Conservation (phyloP, 2,113 vertebrate species). For the Calidris pygmaea region DNA sequence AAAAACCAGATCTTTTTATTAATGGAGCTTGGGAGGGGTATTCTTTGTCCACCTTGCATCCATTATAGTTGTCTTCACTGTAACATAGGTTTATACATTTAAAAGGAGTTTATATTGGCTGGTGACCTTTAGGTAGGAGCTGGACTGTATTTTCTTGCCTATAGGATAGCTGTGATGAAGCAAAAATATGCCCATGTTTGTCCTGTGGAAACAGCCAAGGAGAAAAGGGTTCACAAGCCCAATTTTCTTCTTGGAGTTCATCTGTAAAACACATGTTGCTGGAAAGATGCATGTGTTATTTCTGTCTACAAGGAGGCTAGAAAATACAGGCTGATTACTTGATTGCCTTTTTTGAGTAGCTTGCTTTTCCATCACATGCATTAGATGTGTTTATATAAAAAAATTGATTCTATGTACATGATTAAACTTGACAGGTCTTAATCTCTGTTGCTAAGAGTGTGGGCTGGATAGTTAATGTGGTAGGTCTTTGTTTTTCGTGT, state of each 20-base stretch:
- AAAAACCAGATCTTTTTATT: not conserved
- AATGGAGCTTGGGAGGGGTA: not conserved
- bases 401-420: not conserved
- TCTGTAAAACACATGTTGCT: not conserved
- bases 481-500: slow-evolving; percentile 44
- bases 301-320: not conserved
- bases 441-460: not conserved
- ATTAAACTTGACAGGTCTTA: slow-evolving; percentile 19
- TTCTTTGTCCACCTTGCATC: not conserved
- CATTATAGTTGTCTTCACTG: not conserved
- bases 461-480: not conserved
- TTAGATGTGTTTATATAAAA: not conserved
- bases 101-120: not conserved
- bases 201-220: not conserved
- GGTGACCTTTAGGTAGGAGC: not conserved
- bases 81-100: not conserved
- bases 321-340: not conserved
- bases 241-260: not conserved
- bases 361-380: not conserved
- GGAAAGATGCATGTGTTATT: not conserved
- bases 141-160: not conserved
- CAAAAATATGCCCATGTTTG: not conserved
- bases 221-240: not conserved
- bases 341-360: not conserved
- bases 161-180: not conserved